phyloP scores from a whole-genome alignment of 2,113 vertebrate genomes.

The Gopherus evgoodei region DNA sequence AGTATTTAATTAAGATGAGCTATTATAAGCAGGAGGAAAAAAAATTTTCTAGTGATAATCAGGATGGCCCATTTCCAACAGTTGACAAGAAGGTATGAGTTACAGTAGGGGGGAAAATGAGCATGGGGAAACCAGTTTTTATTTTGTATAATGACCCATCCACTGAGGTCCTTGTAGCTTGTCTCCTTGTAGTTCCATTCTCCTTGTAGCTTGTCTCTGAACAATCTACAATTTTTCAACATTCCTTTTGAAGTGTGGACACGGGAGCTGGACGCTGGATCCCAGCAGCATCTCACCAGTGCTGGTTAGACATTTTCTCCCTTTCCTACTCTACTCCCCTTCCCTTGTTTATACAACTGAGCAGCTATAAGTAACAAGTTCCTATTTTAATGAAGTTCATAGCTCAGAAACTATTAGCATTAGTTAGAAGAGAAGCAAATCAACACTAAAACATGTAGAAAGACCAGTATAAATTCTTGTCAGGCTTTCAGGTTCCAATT shows the following conservation, averaged over 20 bases:
- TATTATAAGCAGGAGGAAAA: too few relatives aligned
- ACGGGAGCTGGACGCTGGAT: not conserved
- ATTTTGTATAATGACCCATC: too few relatives aligned
- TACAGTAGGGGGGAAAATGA: too few relatives aligned
- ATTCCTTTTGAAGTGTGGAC: not conserved
- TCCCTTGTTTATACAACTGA: slow-evolving; percentile 56
- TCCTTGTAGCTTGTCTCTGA: not conserved
- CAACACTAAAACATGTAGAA: slow-evolving; percentile 1
- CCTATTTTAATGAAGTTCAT: slow-evolving; percentile 65
- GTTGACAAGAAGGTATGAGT: too few relatives aligned
- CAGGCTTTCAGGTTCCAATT: slow-evolving; percentile 8
- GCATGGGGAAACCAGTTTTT: too few relatives aligned
- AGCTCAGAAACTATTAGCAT: slow-evolving; percentile 43
- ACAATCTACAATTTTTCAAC: not conserved
- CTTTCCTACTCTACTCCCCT: not conserved
- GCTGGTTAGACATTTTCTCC: not conserved
- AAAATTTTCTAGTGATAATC: too few relatives aligned
- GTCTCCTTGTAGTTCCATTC: not conserved
- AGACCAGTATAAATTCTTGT: slow-evolving; percentile 24
- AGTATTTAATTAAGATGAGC: too few relatives aligned
- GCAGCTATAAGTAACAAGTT: slow-evolving; percentile 38
- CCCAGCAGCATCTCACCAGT: not conserved
- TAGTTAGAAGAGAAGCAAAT: slow-evolving; percentile 50
- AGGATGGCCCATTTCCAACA: too few relatives aligned
- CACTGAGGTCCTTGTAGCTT: not conserved